Evolutionary conservation across 2,113 vertebrate genomes (phyloP).

Genomic region (Rhinogobius similis): DNA sequence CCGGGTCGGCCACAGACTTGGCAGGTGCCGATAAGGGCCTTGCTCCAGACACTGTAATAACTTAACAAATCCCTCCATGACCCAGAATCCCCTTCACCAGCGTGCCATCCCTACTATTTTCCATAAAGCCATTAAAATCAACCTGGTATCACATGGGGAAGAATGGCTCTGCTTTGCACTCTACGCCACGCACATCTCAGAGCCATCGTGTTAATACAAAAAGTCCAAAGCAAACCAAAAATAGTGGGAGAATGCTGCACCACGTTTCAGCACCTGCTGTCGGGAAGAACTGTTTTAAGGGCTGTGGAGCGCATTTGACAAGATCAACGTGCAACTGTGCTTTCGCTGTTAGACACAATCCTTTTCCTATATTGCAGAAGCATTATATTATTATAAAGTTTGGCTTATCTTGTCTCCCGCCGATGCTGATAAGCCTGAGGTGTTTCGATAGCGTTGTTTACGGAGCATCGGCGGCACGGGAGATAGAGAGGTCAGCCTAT

Average conservation of each 20-base stretch:
- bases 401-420: not conserved
- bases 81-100: constrained; percentile 75
- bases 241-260: constrained; percentile 34
- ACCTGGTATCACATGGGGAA: constrained; percentile 67
- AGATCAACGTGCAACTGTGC: constrained; percentile 3
- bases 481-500: not conserved
- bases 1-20: constrained; percentile 74
- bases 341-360: constrained; percentile 16
- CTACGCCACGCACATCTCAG: constrained; percentile 39
- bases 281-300: constrained; percentile 37
- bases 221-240: constrained; percentile 44
- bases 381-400: not conserved
- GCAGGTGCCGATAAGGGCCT: constrained; percentile 81
- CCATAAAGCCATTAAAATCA: constrained; percentile 76
- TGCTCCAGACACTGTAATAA: constrained; percentile 79
- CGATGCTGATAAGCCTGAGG: not conserved
- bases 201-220: constrained; percentile 46
- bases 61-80: constrained; percentile 81
- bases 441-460: not conserved
- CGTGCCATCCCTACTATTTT: constrained; percentile 67
- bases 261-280: constrained; percentile 48
- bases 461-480: not conserved
- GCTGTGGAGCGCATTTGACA: constrained; percentile 31
- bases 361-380: not conserved
- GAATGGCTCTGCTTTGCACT: constrained; percentile 35